These are phyloP conservation scores for Irena cyanogastra DNA, from an alignment of 2,113 vertebrate species.

Conservation along the genomic window DNA sequence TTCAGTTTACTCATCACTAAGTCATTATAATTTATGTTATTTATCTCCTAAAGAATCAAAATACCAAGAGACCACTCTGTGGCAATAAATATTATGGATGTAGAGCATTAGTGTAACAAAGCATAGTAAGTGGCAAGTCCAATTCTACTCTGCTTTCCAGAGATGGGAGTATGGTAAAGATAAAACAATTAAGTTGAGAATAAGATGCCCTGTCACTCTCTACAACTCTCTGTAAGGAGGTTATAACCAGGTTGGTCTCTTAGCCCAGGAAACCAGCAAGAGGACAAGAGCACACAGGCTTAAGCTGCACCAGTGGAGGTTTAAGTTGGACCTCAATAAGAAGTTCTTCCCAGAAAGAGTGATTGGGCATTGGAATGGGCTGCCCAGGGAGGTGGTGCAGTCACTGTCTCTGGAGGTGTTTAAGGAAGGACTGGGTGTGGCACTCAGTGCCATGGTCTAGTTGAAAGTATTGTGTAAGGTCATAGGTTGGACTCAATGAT, in stretches of 20 bases:
- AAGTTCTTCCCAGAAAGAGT: background rate
- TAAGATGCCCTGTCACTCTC: background rate
- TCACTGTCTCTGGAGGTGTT: background rate
- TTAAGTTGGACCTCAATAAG: background rate
- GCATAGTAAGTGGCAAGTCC: background rate
- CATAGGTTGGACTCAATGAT: background rate
- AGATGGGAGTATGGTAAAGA: background rate
- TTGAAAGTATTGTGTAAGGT: background rate
- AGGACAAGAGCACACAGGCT: background rate
- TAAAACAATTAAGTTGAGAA: background rate
- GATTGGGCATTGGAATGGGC: background rate
- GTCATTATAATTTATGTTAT: background rate
- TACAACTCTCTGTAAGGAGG: background rate
- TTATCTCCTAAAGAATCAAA: background rate
- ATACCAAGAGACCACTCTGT: background rate
- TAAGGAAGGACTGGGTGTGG: background rate
- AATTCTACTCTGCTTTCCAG: background rate
- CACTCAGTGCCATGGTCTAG: background rate
- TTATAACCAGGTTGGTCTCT: background rate
- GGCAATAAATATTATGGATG: background rate
- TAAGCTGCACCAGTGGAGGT: background rate
- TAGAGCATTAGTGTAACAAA: background rate
- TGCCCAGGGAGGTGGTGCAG: background rate
- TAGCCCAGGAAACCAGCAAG: background rate
- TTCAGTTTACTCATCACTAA: background rate